Evolutionary conservation across 2,113 vertebrate species (phyloP).

Genomic region (Nesogale talazaci): DNA sequence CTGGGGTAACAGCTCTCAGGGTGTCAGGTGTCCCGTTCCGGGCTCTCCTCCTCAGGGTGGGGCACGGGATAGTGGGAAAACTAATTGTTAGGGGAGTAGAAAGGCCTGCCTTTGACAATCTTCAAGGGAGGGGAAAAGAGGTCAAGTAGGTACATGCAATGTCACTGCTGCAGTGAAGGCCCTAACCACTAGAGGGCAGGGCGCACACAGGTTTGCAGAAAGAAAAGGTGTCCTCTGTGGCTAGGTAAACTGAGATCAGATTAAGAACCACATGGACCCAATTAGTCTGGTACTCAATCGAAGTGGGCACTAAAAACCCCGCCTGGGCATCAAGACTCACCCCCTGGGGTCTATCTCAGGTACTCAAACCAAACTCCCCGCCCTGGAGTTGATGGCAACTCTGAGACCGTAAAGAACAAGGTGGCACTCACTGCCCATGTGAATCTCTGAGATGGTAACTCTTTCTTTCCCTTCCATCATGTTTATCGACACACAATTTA

Average conservation of each 20-base stretch:
- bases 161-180: slow-evolving; percentile 54
- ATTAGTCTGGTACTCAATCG: not conserved
- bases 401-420: too few relatives aligned
- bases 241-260: slow-evolving; percentile 40
- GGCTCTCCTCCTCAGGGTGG: too few relatives aligned
- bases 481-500: too few relatives aligned
- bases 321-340: not conserved
- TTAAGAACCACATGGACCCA: not conserved
- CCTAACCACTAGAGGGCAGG: slow-evolving; percentile 73
- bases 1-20: too few relatives aligned
- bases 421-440: too few relatives aligned
- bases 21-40: too few relatives aligned
- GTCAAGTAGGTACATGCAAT: slow-evolving; percentile 39
- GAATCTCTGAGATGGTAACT: too few relatives aligned
- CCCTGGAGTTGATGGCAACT: too few relatives aligned
- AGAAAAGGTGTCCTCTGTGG: not conserved
- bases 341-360: not conserved
- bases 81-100: too few relatives aligned
- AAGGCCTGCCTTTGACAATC: too few relatives aligned
- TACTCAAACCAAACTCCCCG: not conserved
- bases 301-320: not conserved
- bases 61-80: too few relatives aligned
- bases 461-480: too few relatives aligned
- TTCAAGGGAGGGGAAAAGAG: not conserved
- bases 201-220: slow-evolving; percentile 43